These are phyloP conservation scores for Megalops cyprinoides DNA, from an alignment of 2,797 vertebrate species.

Conservation along the genomic window DNA sequence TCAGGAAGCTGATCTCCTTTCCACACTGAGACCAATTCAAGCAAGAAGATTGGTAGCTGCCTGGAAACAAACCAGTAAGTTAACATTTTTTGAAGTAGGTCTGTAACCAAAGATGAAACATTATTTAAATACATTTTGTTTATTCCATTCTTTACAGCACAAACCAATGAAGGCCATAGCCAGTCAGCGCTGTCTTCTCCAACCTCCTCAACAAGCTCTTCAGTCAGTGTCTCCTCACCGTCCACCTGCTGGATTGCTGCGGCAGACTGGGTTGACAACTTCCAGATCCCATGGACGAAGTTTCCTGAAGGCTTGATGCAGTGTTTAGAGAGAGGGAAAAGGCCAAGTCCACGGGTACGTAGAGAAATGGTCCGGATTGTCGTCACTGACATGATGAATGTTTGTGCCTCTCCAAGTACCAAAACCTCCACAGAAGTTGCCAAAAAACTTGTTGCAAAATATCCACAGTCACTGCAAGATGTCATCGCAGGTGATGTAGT, in stretches of 20 bases:
- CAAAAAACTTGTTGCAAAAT: constrained; percentile 1
- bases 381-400: constrained; percentile 24
- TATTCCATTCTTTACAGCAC: too few species aligned
- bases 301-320: constrained; percentile 32
- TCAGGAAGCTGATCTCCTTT: constrained; percentile 16
- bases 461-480: constrained; percentile 26
- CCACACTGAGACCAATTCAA: constrained; percentile 30
- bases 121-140: too few species aligned
- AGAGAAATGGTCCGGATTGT: constrained; percentile 29
- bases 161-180: background rate
- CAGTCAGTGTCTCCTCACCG: too few species aligned
- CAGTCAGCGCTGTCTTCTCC: background rate
- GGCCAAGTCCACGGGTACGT: constrained; percentile 20
- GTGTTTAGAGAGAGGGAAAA: constrained; percentile 28
- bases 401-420: constrained; percentile 8
- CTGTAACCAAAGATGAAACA: too few species aligned
- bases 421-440: constrained; percentile 5
- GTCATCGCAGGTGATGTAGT: constrained; percentile 19
- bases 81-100: too few species aligned
- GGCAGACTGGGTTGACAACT: constrained; percentile 28
- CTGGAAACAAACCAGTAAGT: constrained; percentile 26
- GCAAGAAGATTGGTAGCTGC: constrained; percentile 27
- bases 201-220: constrained; percentile 8
- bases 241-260: background rate
- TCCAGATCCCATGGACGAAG: constrained; percentile 24